Evolutionary conservation across 2,888 invertebrate genomes (phyloP).

Genomic region (Dryadula phaetusa): DNA sequence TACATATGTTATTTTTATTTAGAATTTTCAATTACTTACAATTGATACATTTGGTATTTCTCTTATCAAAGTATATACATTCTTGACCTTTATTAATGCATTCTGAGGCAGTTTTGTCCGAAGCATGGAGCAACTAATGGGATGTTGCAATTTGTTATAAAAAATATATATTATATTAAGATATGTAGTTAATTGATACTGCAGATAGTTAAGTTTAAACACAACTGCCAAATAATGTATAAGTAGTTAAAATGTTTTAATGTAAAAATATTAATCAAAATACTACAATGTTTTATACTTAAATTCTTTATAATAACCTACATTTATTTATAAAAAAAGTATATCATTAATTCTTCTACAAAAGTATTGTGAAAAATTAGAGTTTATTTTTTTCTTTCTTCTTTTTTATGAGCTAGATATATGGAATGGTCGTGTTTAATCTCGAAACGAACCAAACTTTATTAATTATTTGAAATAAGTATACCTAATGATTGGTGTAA

Average conservation of each 20-base stretch:
- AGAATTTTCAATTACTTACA: conserved; percentile 47
- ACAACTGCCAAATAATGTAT: conserved; percentile 79
- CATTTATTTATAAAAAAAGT: conserved; percentile 53
- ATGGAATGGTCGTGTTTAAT: conserved; percentile 45
- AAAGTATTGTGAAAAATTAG: conserved; percentile 44
- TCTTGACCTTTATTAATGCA: conserved; percentile 45
- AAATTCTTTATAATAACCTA: conserved; percentile 61
- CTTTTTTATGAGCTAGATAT: conserved; percentile 40
- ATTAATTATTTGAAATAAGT: conserved; percentile 41
- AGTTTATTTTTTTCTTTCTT: conserved; percentile 40
- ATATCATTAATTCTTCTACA: conserved; percentile 36
- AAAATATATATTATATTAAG: conserved; percentile 66
- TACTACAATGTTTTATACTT: conserved; percentile 73
- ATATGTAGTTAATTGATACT: conserved; percentile 66
- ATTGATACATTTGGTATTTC: conserved; percentile 58
- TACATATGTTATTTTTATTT: conserved; percentile 51
- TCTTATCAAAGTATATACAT: conserved; percentile 57
- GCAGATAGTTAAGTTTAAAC: conserved; percentile 68
- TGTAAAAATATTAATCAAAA: conserved; percentile 68
- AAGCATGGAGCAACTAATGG: conserved; percentile 63
- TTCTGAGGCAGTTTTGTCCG: conserved; percentile 60
- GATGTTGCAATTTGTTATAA: conserved; percentile 72
- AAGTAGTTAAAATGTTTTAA: conserved; percentile 79
- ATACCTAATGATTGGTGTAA: conserved; percentile 63
- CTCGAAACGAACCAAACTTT: conserved; percentile 64